Conservation (phyloP, 1,140 invertebrate genomes). For the Zaprionus tsacasi region DNA sequence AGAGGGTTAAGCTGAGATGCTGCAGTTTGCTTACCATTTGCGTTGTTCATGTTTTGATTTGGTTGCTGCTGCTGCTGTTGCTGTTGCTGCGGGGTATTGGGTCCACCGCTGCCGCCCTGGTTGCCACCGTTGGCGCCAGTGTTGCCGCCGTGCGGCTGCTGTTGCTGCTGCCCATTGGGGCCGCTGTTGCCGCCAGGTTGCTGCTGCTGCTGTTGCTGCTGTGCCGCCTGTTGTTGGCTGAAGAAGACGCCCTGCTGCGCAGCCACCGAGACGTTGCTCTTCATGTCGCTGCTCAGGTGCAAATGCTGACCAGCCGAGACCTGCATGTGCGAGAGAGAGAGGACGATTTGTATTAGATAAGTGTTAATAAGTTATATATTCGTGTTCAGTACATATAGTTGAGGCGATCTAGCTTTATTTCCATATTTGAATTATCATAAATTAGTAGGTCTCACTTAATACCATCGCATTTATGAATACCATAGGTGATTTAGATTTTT, state of each 20-base stretch:
- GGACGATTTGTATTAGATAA: background rate
- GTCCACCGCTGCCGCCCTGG: slow-evolving; percentile 56
- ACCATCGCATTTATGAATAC: background rate
- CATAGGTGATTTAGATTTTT: no score
- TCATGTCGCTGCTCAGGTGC: slow-evolving; percentile 89
- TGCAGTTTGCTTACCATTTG: slow-evolving; percentile 63
- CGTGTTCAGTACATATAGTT: background rate
- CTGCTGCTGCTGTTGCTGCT: slow-evolving; percentile 72
- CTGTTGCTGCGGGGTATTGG: slow-evolving; percentile 58
- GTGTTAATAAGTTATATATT: background rate
- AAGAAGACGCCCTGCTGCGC: slow-evolving; percentile 92
- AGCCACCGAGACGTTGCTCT: slow-evolving; percentile 89
- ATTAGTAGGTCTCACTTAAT: no score
- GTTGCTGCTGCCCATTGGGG: slow-evolving; percentile 60
- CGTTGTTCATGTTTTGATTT: slow-evolving; percentile 83
- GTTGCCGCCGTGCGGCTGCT: slow-evolving; percentile 63
- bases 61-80: slow-evolving; percentile 81
- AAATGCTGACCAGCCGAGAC: slow-evolving; percentile 92
- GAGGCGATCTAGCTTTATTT: background rate
- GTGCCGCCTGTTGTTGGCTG: slow-evolving; percentile 85
- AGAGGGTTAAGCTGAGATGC: background rate
- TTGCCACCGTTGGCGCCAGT: slow-evolving; percentile 77
- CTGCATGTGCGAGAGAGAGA: slow-evolving; percentile 77
- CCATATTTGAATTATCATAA: no score
- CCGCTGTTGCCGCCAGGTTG: slow-evolving; percentile 55